These are phyloP conservation scores for Oithona nana DNA, from an alignment of 2,888 invertebrate species.

Conservation along the genomic window DNA sequence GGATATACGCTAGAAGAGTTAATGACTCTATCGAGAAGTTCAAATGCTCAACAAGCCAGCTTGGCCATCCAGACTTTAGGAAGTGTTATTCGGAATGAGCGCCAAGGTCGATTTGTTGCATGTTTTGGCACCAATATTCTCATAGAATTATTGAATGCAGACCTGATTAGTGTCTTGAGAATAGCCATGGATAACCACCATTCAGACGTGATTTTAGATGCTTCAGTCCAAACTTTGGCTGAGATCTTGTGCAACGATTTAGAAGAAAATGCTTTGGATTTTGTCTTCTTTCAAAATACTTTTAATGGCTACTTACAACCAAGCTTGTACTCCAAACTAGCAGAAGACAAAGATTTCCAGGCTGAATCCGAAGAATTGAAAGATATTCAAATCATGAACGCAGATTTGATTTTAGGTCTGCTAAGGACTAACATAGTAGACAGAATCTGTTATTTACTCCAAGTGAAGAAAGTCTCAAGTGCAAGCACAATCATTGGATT, in stretches of 20 bases:
- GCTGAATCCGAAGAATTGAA: conserved; percentile 28
- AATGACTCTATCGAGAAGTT: conserved; percentile 47
- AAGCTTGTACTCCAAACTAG: background rate
- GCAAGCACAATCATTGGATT: conserved; percentile 51
- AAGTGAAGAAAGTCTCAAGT: conserved; percentile 38
- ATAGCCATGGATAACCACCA: conserved; percentile 45
- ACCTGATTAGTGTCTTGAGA: background rate
- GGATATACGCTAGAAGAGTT: conserved; percentile 79
- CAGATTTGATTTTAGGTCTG: conserved; percentile 44
- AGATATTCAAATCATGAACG: conserved; percentile 66
- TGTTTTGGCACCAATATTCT: background rate
- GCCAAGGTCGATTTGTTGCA: background rate
- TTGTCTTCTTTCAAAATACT: conserved; percentile 8
- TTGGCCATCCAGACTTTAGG: conserved; percentile 57
- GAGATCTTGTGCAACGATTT: conserved; percentile 51
- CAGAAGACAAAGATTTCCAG: background rate
- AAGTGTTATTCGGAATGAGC: background rate
- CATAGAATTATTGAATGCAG: background rate
- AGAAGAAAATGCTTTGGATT: conserved; percentile 39
- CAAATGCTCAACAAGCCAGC: conserved; percentile 61
- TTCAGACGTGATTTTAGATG: conserved; percentile 46
- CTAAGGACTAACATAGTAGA: conserved; percentile 28
- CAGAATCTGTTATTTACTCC: conserved; percentile 23
- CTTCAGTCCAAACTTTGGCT: conserved; percentile 53
- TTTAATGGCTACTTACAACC: conserved; percentile 35